A percentile compares a stretch with the other conserved stretches of the same genome.
These are phyloP conservation scores for Malurus melanocephalus DNA, from an alignment of 2,113 vertebrate genomes.

Conservation along the genomic window DNA sequence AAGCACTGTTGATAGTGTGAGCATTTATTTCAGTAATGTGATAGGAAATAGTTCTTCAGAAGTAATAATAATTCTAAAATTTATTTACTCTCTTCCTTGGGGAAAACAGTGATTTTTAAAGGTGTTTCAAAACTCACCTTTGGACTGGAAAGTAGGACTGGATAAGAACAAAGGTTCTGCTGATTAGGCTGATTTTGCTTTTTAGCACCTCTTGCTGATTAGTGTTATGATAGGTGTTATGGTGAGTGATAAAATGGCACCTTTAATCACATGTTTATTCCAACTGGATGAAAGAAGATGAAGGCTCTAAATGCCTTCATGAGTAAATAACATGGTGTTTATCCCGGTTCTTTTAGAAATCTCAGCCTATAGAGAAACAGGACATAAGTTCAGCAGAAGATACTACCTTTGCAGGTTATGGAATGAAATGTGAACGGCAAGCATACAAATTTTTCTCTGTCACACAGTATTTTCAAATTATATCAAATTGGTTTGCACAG, in stretches of 20 bases:
- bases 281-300: not conserved
- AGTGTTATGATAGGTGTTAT: not conserved
- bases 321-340: not conserved
- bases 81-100: not conserved
- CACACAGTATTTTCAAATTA: not conserved
- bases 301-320: not conserved
- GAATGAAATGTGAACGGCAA: not conserved
- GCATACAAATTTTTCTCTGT: not conserved
- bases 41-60: not conserved
- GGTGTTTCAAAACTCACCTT: not conserved
- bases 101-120: not conserved
- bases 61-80: not conserved
- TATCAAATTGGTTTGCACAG: not conserved
- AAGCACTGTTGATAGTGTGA: not conserved
- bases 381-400: not conserved
- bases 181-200: not conserved
- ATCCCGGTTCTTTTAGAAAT: not conserved
- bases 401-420: not conserved
- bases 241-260: not conserved
- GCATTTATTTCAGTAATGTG: not conserved
- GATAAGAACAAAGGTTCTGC: not conserved
- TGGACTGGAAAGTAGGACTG: not conserved
- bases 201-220: not conserved
- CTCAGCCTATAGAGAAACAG: not conserved
- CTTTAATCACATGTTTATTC: not conserved